Base-by-base conservation (phyloP, 2,113 vertebrate species). In the Podarcis raffonei region DNA sequence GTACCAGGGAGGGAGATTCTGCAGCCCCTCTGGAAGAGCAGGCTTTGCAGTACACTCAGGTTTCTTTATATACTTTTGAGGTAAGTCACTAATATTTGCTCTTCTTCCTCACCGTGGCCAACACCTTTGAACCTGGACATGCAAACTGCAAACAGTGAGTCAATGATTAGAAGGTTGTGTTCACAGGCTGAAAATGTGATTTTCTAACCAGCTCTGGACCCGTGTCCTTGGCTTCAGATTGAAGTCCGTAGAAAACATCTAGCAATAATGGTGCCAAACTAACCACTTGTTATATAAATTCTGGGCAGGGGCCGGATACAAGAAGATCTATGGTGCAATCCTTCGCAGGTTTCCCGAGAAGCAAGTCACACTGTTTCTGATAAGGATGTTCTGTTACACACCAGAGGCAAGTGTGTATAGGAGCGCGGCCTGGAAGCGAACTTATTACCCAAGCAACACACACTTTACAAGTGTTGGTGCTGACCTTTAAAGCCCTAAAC, bases 71-170 rank as follows among this genome's bases (percentile, higher is more conserved):
- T 85, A 78, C 59, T 39, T 77, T 35, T 8, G 78, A 66, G 13
- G 1, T 42, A 11, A 4, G 23, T 30, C 13, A 37, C 86, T 27
- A 81, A 80, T 68, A 91, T 93, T 87, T 87, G 77, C 35, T 80
- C 1, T 81, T 37, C 86, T 83, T 22, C 69, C 68, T 1, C 15
- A 9, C 20, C 3, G 4, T 89, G 89, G 65, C 91, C 88, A 87
- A 93, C 85, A 94, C 93, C 91, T 94, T 95, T 92, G 92, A 93
- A 92, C 94, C 78, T 85, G 23, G 78, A 83, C n/a, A 87, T 65
- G 15, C 11, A 18, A 72, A 93, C 13, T 80, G 35, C 75, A 82
- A 90, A 94, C 39, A 91, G 6, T 22, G 79, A 90, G 90, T 96
- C 89, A 96, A 91, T 95, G 87, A 92, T 96, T 96, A 94, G 83